Evolutionary conservation across 2,797 vertebrate genomes (phyloP).

Genomic region (Fratercula arctica): DNA sequence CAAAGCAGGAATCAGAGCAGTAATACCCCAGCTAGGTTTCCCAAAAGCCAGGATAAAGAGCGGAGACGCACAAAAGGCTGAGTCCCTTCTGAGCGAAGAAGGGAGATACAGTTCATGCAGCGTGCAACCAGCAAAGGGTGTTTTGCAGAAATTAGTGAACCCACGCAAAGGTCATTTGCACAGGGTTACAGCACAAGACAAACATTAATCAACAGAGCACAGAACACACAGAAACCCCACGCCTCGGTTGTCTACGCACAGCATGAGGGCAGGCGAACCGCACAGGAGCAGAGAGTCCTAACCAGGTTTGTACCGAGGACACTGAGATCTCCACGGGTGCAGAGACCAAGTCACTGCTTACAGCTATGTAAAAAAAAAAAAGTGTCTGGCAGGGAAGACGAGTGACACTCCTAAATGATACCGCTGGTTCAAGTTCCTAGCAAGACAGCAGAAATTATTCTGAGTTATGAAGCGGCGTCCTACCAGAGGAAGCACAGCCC

Average conservation of each 20-base stretch:
- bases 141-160: not conserved
- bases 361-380: not conserved
- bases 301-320: not conserved
- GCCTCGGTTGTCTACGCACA: rapidly evolving
- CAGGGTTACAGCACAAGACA: not conserved
- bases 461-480: not conserved
- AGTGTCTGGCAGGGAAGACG: rapidly evolving
- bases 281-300: not conserved
- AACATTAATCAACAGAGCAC: not conserved
- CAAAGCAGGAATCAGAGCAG: not conserved
- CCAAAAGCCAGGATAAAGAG: not conserved
- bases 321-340: rapidly evolving
- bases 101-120: not conserved
- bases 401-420: not conserved
- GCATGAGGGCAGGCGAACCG: rapidly evolving
- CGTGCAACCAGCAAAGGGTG: not conserved
- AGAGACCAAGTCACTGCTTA: not conserved
- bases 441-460: not conserved
- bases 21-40: not conserved
- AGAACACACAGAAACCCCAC: not conserved
- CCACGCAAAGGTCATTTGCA: too few species aligned
- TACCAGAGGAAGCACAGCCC: not conserved
- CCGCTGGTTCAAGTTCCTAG: not conserved
- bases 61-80: rapidly evolving
- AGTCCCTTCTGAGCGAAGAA: not conserved